These are phyloP conservation scores for Brotula barbata DNA, from an alignment of 2,797 vertebrate species.

Conservation along the genomic window DNA sequence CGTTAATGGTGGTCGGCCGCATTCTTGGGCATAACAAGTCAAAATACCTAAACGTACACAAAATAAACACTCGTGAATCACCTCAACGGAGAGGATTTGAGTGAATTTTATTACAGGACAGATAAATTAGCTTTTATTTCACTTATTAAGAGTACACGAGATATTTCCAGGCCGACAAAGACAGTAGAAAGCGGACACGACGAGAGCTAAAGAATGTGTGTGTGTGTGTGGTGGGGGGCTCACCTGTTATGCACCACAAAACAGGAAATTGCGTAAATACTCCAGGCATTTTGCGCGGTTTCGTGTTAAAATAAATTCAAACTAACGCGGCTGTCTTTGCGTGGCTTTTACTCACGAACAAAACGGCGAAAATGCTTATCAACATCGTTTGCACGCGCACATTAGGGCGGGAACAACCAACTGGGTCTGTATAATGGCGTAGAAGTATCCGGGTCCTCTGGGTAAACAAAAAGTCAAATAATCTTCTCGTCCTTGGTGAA, in stretches of 20 bases:
- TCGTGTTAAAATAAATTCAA: accelerated
- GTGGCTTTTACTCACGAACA: background rate
- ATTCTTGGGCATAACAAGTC: conserved; percentile 54
- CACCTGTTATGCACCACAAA: conserved; percentile 60
- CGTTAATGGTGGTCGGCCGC: conserved; percentile 63
- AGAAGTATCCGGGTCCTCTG: too few species aligned
- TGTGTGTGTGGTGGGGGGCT: background rate
- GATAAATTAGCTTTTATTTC: background rate
- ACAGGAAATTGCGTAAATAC: background rate
- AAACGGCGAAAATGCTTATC: background rate
- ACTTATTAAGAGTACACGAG: background rate
- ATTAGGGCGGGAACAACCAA: too few species aligned
- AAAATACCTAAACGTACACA: conserved; percentile 42
- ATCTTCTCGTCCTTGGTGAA: background rate
- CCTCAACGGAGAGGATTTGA: too few species aligned
- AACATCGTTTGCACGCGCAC: background rate
- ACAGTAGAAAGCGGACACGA: conserved; percentile 1
- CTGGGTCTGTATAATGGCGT: too few species aligned
- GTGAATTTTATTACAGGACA: background rate
- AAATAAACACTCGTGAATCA: accelerated
- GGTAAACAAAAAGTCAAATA: too few species aligned
- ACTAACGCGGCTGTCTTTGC: too few species aligned
- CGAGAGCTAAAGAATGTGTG: background rate
- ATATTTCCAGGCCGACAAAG: conserved; percentile 19
- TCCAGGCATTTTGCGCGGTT: conserved; percentile 33